A percentile compares a stretch with the other conserved stretches of the same genome.
Evolutionary conservation across 2,888 invertebrate genomes (phyloP).

Genomic region (Thereva unica): DNA sequence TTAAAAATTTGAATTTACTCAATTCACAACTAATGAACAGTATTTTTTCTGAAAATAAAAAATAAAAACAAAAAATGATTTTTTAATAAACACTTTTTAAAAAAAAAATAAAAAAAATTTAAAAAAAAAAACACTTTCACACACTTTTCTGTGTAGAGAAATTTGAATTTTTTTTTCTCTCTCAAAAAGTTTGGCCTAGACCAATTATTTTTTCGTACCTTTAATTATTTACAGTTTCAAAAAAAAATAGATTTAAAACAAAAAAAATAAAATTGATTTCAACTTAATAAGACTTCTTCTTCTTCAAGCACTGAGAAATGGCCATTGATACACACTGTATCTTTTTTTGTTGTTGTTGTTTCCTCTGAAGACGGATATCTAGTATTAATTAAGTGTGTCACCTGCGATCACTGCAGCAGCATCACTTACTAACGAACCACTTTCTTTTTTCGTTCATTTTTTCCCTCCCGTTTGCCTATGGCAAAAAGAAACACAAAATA

Average conservation of each 20-base stretch:
- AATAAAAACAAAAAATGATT: slow-evolving; percentile 16
- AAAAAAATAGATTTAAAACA: too few species aligned
- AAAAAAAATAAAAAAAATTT: slow-evolving; percentile 7
- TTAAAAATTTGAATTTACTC: neutral
- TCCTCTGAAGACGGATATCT: neutral
- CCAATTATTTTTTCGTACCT: too few species aligned
- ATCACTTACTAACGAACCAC: slow-evolving; percentile 49
- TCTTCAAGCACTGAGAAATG: too few species aligned
- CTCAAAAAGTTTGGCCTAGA: too few species aligned
- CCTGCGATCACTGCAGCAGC: slow-evolving; percentile 29
- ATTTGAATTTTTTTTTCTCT: too few species aligned
- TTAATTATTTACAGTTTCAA: too few species aligned
- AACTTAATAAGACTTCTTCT: too few species aligned
- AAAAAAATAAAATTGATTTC: too few species aligned
- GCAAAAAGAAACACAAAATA: neutral
- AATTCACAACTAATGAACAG: slow-evolving; percentile 16
- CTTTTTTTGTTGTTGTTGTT: too few species aligned
- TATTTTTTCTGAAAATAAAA: slow-evolving; percentile 25
- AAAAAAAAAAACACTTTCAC: neutral
- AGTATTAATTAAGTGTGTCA: slow-evolving; percentile 37
- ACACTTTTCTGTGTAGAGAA: too few species aligned
- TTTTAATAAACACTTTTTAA: slow-evolving; percentile 7
- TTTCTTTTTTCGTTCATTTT: slow-evolving; percentile 50
- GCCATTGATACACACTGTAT: too few species aligned
- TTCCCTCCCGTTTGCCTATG: slow-evolving; percentile 41